Conservation (phyloP, 2,113 vertebrate genomes). For the Oncorhynchus gorbuscha region DNA sequence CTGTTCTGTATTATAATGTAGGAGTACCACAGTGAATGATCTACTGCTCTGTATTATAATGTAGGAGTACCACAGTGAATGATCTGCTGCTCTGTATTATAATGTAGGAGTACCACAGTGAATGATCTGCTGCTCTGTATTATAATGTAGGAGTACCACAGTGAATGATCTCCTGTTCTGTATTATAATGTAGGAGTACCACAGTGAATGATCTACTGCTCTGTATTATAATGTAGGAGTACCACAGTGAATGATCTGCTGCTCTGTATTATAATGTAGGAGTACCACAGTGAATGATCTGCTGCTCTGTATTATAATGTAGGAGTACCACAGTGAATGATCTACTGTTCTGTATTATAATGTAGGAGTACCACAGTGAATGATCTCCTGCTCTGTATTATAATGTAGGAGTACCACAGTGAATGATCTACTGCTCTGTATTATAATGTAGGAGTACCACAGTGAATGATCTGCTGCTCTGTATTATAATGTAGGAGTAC, state of each 20-base stretch:
- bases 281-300: slow-evolving; percentile 20
- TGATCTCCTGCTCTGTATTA: slow-evolving; percentile 19
- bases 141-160: slow-evolving; percentile 34
- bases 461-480: slow-evolving; percentile 27
- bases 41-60: slow-evolving; percentile 18
- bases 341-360: slow-evolving; percentile 11
- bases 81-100: slow-evolving; percentile 8
- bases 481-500: no score
- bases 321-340: slow-evolving; percentile 3
- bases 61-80: slow-evolving; percentile 31
- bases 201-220: slow-evolving; percentile 33
- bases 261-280: background rate
- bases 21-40: slow-evolving; percentile 22
- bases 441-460: slow-evolving; percentile 34
- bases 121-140: background rate
- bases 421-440: background rate
- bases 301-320: background rate
- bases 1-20: slow-evolving; percentile 26
- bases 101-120: slow-evolving; percentile 30
- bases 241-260: slow-evolving; percentile 24
- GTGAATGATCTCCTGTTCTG: background rate
- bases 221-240: background rate
- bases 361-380: background rate
- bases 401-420: no score
- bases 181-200: slow-evolving; percentile 33